Evolutionary conservation across 2,797 vertebrate genomes (phyloP).

Genomic region (Onychomys leucogaster): DNA sequence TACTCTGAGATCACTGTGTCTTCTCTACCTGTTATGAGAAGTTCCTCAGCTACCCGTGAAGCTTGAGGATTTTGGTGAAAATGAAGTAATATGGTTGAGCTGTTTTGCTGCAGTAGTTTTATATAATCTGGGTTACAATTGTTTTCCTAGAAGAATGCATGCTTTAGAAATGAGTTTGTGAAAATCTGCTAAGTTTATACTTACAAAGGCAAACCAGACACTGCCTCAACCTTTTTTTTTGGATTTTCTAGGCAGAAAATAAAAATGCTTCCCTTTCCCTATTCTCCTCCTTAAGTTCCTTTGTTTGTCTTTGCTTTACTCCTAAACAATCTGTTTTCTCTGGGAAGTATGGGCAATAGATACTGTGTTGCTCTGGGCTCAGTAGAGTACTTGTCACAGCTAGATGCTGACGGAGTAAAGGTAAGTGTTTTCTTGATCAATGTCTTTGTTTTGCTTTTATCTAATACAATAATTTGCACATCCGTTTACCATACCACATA

Average conservation of each 20-base stretch:
- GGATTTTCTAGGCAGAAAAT: not conserved
- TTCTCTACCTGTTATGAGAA: not conserved
- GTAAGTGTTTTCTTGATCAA: conserved; percentile 73
- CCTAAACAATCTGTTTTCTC: not conserved
- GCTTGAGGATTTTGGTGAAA: not conserved
- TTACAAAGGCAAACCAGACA: not conserved
- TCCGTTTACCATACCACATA: conserved; percentile 4
- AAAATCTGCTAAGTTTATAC: not conserved
- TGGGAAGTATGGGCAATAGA: conserved; percentile 12
- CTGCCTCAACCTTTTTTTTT: not conserved
- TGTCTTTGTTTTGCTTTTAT: conserved; percentile 20
- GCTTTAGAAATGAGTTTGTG: not conserved
- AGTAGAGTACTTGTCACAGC: not conserved
- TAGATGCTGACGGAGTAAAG: conserved; percentile 58
- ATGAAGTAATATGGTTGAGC: not conserved
- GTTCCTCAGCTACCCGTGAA: not conserved
- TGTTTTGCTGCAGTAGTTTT: not conserved
- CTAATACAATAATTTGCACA: not conserved
- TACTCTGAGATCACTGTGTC: not conserved
- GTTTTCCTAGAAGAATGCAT: not conserved
- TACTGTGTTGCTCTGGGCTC: not conserved
- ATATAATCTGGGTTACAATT: conserved; percentile 1
- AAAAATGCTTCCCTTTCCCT: not conserved
- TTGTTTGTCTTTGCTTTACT: not conserved
- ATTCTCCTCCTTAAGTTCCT: not conserved